These are phyloP conservation scores for Amblyraja radiata DNA, from an alignment of 2,797 vertebrate species.

Conservation along the genomic window DNA sequence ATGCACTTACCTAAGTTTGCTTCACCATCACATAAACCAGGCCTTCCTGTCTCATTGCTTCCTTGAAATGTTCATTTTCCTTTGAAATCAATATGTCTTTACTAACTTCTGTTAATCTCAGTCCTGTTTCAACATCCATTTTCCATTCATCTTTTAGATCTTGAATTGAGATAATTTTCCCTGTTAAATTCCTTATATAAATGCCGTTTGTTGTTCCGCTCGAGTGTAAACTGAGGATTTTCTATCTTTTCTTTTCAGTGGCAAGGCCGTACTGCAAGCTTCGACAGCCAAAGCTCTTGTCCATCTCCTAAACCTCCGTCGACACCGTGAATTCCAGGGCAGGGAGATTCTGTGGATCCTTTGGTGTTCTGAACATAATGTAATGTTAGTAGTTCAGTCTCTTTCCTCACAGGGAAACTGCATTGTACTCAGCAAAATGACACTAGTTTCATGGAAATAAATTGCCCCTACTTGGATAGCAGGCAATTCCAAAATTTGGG, in stretches of 20 bases:
- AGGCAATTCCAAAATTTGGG: slow-evolving; percentile 17
- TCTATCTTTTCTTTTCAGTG: slow-evolving; percentile 63
- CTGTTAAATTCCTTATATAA: not conserved
- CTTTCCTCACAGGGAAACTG: slow-evolving; percentile 26
- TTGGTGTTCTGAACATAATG: slow-evolving; percentile 51
- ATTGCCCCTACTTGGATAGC: not conserved
- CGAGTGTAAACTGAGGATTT: not conserved
- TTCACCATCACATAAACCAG: not conserved
- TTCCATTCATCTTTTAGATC: not conserved
- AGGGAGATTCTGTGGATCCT: slow-evolving; percentile 40
- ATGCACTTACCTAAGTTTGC: not conserved
- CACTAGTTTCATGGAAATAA: not conserved
- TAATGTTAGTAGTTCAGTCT: slow-evolving; percentile 40
- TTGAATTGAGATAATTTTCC: not conserved
- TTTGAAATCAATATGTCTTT: not conserved
- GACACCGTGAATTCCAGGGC: slow-evolving; percentile 68
- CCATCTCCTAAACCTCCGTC: slow-evolving; percentile 84
- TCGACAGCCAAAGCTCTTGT: slow-evolving; percentile 92
- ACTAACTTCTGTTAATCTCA: not conserved
- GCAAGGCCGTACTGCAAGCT: slow-evolving; percentile 89
- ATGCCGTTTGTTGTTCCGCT: not conserved
- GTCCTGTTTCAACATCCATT: not conserved
- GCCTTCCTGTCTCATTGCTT: too few relatives aligned
- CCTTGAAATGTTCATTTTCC: not conserved
- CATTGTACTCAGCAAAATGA: slow-evolving; percentile 21